Percentiles rank a stretch among this genome's conserved stretches.
Conservation (phyloP, 2,888 invertebrate genomes). For the Euphydryas editha region DNA sequence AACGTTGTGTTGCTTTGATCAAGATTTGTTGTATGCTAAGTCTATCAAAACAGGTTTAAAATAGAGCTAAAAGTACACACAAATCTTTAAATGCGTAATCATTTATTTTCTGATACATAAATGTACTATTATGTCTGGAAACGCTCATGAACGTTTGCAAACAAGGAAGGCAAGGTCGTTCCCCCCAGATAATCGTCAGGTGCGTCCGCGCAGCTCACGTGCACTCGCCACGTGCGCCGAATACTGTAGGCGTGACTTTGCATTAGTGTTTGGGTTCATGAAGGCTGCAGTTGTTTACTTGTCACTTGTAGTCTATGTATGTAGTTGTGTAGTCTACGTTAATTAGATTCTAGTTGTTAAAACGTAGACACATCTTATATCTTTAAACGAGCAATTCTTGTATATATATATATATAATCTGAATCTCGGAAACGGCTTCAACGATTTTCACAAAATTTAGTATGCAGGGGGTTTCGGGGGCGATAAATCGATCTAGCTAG, state of each 20-base stretch:
- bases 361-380: not conserved
- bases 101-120: not conserved
- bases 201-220: slow-evolving; percentile 43
- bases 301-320: not conserved
- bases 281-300: not conserved
- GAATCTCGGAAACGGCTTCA: too few relatives aligned
- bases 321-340: not conserved
- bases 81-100: not conserved
- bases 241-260: slow-evolving; percentile 23
- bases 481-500: too few relatives aligned
- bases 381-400: too few relatives aligned
- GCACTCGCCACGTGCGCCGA: slow-evolving; percentile 36
- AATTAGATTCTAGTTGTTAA: not conserved
- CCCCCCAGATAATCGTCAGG: slow-evolving; percentile 22
- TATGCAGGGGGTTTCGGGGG: too few relatives aligned
- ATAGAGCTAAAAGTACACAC: too few relatives aligned
- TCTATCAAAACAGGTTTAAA: too few relatives aligned
- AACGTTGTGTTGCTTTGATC: too few relatives aligned
- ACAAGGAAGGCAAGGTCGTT: slow-evolving; percentile 29
- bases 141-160: slow-evolving; percentile 12
- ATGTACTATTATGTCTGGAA: not conserved
- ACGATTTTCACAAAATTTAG: too few relatives aligned
- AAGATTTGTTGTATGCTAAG: too few relatives aligned
- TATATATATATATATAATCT: too few relatives aligned
- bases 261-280: not conserved